These are phyloP conservation scores for Plecturocebus donacophilus DNA, from an alignment of 2,113 vertebrate genomes.

Conservation along the genomic window DNA sequence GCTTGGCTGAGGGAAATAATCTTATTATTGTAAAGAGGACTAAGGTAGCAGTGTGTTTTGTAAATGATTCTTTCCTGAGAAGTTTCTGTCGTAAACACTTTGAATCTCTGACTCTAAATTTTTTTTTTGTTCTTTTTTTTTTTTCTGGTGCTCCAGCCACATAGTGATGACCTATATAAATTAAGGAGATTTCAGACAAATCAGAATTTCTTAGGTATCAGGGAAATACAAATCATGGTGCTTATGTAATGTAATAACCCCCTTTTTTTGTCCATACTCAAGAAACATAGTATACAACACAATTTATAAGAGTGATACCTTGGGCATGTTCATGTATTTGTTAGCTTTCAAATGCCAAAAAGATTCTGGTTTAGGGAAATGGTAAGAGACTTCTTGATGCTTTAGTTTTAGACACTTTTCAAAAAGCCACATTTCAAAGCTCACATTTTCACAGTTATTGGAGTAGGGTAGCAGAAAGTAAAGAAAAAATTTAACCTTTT, in stretches of 20 bases:
- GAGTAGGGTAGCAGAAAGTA: neutral
- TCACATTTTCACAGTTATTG: neutral
- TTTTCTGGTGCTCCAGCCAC: neutral
- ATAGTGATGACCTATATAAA: conserved; percentile 36
- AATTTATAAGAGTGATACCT: conserved; percentile 19
- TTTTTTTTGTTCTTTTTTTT: neutral
- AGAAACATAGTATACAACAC: conserved; percentile 44
- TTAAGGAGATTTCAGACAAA: conserved; percentile 67
- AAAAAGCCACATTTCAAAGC: neutral
- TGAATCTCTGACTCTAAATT: neutral
- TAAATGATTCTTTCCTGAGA: conserved; percentile 52
- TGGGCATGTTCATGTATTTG: neutral
- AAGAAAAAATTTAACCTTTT: neutral
- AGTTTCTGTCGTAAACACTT: conserved; percentile 54
- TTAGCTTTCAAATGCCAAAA: neutral
- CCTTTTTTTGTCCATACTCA: conserved; percentile 38
- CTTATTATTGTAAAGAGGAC: conserved; percentile 64
- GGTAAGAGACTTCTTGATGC: conserved; percentile 15
- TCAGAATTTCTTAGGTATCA: conserved; percentile 66
- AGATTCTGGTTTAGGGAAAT: conserved; percentile 37
- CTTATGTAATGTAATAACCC: conserved; percentile 58
- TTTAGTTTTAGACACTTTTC: neutral
- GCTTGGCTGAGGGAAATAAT: conserved; percentile 66
- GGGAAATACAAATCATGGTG: conserved; percentile 70
- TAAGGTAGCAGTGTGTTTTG: conserved; percentile 62